These are phyloP conservation scores for Rhodeus uyekii DNA, from an alignment of 2,797 vertebrate genomes.

Conservation along the genomic window DNA sequence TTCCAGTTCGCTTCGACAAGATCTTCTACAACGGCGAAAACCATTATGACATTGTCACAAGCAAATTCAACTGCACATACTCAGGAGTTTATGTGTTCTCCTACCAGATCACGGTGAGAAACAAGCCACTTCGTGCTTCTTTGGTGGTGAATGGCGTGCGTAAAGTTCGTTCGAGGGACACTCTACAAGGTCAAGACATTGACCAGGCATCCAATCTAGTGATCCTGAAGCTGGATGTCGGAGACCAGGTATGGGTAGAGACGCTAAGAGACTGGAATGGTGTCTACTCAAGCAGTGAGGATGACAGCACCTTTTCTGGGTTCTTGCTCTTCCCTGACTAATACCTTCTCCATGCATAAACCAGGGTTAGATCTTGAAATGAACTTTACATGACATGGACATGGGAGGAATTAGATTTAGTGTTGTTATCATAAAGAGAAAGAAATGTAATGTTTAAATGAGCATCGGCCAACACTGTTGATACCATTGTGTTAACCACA, in stretches of 20 bases:
- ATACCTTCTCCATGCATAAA: slow-evolving; percentile 54
- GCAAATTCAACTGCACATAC: slow-evolving; percentile 89
- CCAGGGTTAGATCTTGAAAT: slow-evolving; percentile 28
- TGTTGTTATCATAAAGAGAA: slow-evolving; percentile 2
- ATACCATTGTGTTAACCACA: not conserved
- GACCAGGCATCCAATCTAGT: slow-evolving; percentile 92
- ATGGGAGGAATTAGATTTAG: slow-evolving; percentile 10
- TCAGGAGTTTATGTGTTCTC: slow-evolving; percentile 91
- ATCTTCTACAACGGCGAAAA: slow-evolving; percentile 89
- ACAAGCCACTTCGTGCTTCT: slow-evolving; percentile 85
- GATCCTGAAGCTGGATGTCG: slow-evolving; percentile 80
- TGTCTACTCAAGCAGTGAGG: slow-evolving; percentile 89
- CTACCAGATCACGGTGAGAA: slow-evolving; percentile 92
- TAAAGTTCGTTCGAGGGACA: slow-evolving; percentile 86
- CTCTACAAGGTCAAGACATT: slow-evolving; percentile 90
- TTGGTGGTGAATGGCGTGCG: slow-evolving; percentile 85
- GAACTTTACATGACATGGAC: slow-evolving; percentile 41
- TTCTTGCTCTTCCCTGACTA: slow-evolving; percentile 87
- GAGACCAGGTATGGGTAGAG: slow-evolving; percentile 96
- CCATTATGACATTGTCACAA: slow-evolving; percentile 82
- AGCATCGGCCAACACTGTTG: not conserved
- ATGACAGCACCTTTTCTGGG: slow-evolving; percentile 93
- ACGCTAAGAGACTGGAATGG: slow-evolving; percentile 94
- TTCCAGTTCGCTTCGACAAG: slow-evolving; percentile 90
- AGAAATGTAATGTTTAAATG: not conserved